A percentile compares a stretch with the other conserved stretches of the same genome.
phyloP scores from a whole-genome alignment of 2,113 vertebrate genomes.

The Echinops telfairi region DNA sequence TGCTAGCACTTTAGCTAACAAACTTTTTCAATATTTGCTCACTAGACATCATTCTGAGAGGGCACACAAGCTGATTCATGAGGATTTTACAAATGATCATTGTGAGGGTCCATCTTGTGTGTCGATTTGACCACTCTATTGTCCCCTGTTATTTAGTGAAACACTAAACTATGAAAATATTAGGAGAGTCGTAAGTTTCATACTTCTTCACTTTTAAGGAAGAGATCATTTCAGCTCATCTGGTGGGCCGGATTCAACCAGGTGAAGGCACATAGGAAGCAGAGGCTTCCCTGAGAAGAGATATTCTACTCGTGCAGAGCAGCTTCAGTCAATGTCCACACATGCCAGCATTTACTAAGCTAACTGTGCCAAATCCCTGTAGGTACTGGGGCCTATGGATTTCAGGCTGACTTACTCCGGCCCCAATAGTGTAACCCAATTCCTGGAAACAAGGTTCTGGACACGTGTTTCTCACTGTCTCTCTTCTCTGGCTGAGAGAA shows the following conservation, averaged over 20 bases:
- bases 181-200: not conserved
- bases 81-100: slow-evolving; percentile 50
- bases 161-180: too few relatives aligned
- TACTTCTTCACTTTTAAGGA: too few relatives aligned
- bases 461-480: not conserved
- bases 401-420: not conserved
- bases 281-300: not conserved
- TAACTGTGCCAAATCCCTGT: not conserved
- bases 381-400: not conserved
- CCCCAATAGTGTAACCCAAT: not conserved
- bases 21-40: slow-evolving; percentile 32
- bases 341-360: not conserved
- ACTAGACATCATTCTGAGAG: not conserved
- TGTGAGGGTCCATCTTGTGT: slow-evolving; percentile 21
- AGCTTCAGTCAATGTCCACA: not conserved
- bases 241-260: not conserved
- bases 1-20: slow-evolving; percentile 49
- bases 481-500: not conserved
- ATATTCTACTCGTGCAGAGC: not conserved
- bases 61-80: slow-evolving; percentile 39
- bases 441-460: not conserved
- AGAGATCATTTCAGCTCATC: too few relatives aligned
- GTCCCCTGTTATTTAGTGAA: not conserved
- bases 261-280: not conserved
- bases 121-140: slow-evolving; percentile 24